These are phyloP conservation scores for Cassiopea xamachana DNA, from an alignment of 30 jellyfish, hydroid and myxozoan species.

Conservation along the genomic window DNA sequence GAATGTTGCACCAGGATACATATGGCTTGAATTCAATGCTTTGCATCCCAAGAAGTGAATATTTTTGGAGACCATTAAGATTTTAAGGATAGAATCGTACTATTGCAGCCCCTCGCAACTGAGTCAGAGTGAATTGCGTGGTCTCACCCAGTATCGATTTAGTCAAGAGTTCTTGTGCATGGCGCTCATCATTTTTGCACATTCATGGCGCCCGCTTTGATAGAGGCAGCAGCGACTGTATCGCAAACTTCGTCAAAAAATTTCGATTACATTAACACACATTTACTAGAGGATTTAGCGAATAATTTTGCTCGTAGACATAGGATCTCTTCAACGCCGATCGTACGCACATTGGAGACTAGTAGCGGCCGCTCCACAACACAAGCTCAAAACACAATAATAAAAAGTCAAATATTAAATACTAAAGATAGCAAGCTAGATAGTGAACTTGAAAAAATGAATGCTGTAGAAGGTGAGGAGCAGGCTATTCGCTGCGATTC, in stretches of 20 bases:
- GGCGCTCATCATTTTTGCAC: slow-evolving; percentile 85
- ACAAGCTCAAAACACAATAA: slow-evolving; percentile 14
- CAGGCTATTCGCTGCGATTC: neutral
- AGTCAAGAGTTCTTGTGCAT: slow-evolving; percentile 82
- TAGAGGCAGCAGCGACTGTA: slow-evolving; percentile 86
- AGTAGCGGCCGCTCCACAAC: slow-evolving; percentile 59
- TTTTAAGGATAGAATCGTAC: neutral
- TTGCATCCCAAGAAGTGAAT: neutral
- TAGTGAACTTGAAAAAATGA: neutral
- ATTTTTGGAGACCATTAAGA: neutral
- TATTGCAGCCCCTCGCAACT: slow-evolving; percentile 24
- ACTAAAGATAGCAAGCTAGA: neutral
- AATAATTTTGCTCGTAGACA: slow-evolving; percentile 40
- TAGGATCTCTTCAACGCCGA: slow-evolving; percentile 16
- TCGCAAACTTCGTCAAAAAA: slow-evolving; percentile 70
- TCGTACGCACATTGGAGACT: slow-evolving; percentile 57
- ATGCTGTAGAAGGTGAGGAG: neutral
- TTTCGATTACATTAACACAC: slow-evolving; percentile 14
- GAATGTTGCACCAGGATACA: slow-evolving; percentile 17
- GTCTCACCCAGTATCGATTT: slow-evolving; percentile 80
- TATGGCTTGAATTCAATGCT: neutral
- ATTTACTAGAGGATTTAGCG: slow-evolving; percentile 48
- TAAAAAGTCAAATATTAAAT: slow-evolving; percentile 3
- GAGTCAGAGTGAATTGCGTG: slow-evolving; percentile 77
- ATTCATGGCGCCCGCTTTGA: slow-evolving; percentile 98